Base-by-base conservation (phyloP, 2,797 vertebrate genomes). In the Busarellus nigricollis region DNA sequence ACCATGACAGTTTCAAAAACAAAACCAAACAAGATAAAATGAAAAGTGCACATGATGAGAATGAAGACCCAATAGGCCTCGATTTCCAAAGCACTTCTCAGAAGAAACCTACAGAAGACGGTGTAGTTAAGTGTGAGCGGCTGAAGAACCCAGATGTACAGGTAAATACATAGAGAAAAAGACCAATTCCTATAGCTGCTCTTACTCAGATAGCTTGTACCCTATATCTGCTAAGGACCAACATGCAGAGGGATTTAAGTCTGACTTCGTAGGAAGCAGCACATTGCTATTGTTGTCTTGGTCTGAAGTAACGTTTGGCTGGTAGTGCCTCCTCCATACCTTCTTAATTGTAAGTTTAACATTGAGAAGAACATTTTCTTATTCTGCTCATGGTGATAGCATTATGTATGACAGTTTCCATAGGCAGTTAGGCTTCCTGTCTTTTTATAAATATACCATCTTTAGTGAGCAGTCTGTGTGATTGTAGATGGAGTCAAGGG, bases 11-110 rank as follows among this genome's bases (percentile, higher is more conserved):
- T 90, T 96, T 97, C 76, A 98, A 98, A 96, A 97, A 65, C 94
- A 98, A 96, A 97, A 96, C 10, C 82, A 97, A 97, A 37, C 96
- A 96, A 94, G 97, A 98, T 72, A 97, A 97, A 83, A 86, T 71
- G 2, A 97, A 97, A 96, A 80, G 71, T 37, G 87, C 94, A 81
- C 98, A 98, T n/a, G 98, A 98, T 92, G 98, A 98, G 95, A 99
- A 98, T 42, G 97, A 98, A 94, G 98, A 98, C 69, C 97, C 98
- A 38, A 74, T 58, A 26, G 91, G 96, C 44, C 93, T 97, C 2
- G 96, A 98, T 89, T 96, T 95, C 85, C 97, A 96, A 91, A 98
- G 95, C 87, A 87, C 91, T 97, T 97, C 97, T 90, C 98, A 98
- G 79, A 98, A 96, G 95, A 98, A 97, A 89, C 90, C 83, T 85